Conservation (phyloP, 2,113 vertebrate genomes). For the Mugil cephalus region DNA sequence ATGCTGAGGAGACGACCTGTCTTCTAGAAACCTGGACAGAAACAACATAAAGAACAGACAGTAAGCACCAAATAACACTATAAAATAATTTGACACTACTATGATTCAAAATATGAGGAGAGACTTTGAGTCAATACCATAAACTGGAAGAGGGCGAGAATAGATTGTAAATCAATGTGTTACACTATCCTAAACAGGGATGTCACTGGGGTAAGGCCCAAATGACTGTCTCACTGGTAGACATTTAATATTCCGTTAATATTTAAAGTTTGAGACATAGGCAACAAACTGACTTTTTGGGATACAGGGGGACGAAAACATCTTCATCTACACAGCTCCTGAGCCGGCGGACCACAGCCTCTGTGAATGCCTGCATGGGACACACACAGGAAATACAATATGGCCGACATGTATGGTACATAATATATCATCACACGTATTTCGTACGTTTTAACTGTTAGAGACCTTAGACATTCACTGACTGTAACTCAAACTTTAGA, state of each 20-base stretch:
- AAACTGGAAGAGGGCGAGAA: too few relatives aligned
- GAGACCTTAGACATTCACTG: not conserved
- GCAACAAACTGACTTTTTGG: conserved; percentile 78
- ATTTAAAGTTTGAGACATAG: not conserved
- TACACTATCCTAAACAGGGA: not conserved
- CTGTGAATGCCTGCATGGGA: conserved; percentile 85
- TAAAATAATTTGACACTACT: not conserved
- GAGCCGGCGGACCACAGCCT: conserved; percentile 83
- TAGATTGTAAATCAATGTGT: not conserved
- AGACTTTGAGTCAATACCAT: too few relatives aligned
- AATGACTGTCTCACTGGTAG: not conserved
- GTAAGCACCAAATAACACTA: not conserved
- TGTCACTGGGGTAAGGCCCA: not conserved
- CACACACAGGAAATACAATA: conserved; percentile 6
- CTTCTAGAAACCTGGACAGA: conserved; percentile 84
- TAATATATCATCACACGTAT: not conserved
- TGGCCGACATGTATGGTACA: not conserved
- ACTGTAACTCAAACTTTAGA: not conserved
- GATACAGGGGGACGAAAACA: conserved; percentile 92
- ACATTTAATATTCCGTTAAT: not conserved
- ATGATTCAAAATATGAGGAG: too few relatives aligned
- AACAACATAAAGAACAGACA: conserved; percentile 1
- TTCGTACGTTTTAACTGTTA: not conserved
- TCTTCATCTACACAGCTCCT: conserved; percentile 92
- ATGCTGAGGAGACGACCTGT: conserved; percentile 82